Evolutionary conservation across 2,113 vertebrate genomes (phyloP), one percentile per base, ranked within the genome.

Genomic region (Danio rerio): DNA sequence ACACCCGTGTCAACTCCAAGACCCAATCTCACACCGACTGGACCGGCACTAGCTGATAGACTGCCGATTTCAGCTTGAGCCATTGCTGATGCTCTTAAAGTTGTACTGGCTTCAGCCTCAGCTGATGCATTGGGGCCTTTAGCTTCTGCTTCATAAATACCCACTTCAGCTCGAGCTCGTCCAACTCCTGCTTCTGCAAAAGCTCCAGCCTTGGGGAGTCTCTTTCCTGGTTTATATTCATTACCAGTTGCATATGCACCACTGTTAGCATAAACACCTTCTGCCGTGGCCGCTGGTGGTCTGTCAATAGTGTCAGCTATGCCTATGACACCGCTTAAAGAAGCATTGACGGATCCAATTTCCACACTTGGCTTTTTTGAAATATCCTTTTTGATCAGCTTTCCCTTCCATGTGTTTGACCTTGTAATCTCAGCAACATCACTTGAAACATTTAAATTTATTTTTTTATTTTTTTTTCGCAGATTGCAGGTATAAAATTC

Each of bases 41-140:
- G 85, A 20, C 87, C 87, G 47, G 81, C 85, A 53, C n/a, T n/a
- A 6, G 77, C 83, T 20, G 87, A 86, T 3, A 50, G 81, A 62
- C 85, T 86, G 58, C 9, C 85, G 9, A 84, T 0, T 49, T 88
- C 87, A 13, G 85, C 83, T 55, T 42, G 31, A 21, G 62, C 73
- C 78, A 88, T 79, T 9, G 68, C 73, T 9, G 10, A 1, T 9
- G 20, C 71, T 49, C 62, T 78, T 31, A 31, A 3, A 4, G 1
- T 0, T 0, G 5, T 0, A 5, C 9, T 75, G 7, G 58, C 81
- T 11, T 62, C 15, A 43, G 49, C 72, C 15, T 59, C 50, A 20
- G 73, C 81, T 18, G 56, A 58, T 7, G 81, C 85, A 15, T 76
- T 70, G 5, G 78, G 85, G 0, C 78, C 81, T 10, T 55, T 81